These are phyloP conservation scores for Lichenostomus cassidix DNA, from an alignment of 2,113 vertebrate genomes.

Conservation along the genomic window DNA sequence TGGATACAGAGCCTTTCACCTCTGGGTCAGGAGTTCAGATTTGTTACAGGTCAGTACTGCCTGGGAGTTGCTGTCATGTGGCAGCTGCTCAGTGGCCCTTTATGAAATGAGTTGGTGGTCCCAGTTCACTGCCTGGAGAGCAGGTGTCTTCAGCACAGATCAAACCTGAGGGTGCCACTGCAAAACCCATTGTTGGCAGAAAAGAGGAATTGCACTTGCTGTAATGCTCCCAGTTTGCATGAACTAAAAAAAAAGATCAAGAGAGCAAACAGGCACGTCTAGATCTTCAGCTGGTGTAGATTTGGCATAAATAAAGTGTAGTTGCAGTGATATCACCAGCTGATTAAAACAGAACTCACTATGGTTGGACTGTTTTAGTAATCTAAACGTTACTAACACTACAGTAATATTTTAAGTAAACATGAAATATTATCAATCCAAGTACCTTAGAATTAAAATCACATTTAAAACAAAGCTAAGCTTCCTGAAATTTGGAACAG, in stretches of 20 bases:
- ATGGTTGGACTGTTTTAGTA: background rate
- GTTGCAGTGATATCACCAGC: background rate
- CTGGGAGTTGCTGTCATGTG: constrained; percentile 46
- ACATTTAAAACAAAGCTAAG: background rate
- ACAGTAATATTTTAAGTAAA: background rate
- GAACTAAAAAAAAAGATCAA: background rate
- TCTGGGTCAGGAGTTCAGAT: constrained; percentile 61
- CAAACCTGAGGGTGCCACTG: constrained; percentile 12
- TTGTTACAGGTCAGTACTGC: constrained; percentile 61
- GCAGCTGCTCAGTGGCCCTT: constrained; percentile 54
- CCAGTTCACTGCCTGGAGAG: constrained; percentile 46
- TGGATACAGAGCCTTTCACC: constrained; percentile 64
- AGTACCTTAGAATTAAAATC: background rate
- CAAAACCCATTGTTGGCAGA: background rate
- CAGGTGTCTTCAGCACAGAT: constrained; percentile 50
- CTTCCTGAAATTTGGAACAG: background rate
- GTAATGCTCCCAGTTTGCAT: background rate
- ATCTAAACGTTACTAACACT: background rate
- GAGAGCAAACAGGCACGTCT: background rate
- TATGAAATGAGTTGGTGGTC: constrained; percentile 45
- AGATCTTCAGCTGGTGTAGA: constrained; percentile 5
- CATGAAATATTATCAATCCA: background rate
- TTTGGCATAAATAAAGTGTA: background rate
- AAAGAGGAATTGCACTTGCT: background rate
- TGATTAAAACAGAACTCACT: background rate